Percentiles rank a stretch among this genome's conserved stretches.
Conservation (phyloP, 2,113 vertebrate species). For the Polypterus senegalus region DNA sequence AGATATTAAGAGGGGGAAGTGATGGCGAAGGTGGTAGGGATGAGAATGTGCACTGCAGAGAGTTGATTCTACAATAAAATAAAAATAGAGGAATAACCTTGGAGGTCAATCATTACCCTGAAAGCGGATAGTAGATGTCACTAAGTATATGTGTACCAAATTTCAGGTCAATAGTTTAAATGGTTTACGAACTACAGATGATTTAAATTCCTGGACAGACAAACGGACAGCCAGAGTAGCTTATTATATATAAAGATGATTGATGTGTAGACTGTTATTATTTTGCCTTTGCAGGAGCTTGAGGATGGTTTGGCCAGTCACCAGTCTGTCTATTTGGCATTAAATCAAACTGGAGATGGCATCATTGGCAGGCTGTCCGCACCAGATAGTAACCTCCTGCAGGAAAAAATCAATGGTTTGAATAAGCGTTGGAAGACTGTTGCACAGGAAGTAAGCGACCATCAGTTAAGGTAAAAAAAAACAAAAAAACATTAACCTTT, state of each 20-base stretch:
- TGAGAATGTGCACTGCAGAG: no score
- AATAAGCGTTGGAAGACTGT: slow-evolving; percentile 63
- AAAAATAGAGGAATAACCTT: not conserved
- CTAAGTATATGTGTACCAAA: no score
- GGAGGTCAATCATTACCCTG: not conserved
- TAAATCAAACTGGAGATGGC: slow-evolving; percentile 64
- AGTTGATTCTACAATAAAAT: no score
- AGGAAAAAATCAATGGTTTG: slow-evolving; percentile 66
- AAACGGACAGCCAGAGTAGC: no score
- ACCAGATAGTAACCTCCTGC: slow-evolving; percentile 63
- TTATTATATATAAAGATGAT: no score
- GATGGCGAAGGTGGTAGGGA: no score
- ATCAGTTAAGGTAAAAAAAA: slow-evolving; percentile 61
- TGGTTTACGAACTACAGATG: no score
- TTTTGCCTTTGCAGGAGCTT: slow-evolving; percentile 57
- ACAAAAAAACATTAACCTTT: not conserved
- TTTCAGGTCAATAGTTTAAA: no score
- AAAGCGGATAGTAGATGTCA: not conserved
- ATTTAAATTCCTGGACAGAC: no score
- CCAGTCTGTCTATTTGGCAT: slow-evolving; percentile 44
- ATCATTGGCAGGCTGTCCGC: slow-evolving; percentile 68
- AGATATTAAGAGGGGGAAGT: no score
- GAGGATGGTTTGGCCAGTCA: slow-evolving; percentile 71
- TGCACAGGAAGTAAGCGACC: slow-evolving; percentile 46
- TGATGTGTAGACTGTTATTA: not conserved